Evolutionary conservation across 1,140 invertebrate genomes (phyloP).

Genomic region (Drosophila triauraria): DNA sequence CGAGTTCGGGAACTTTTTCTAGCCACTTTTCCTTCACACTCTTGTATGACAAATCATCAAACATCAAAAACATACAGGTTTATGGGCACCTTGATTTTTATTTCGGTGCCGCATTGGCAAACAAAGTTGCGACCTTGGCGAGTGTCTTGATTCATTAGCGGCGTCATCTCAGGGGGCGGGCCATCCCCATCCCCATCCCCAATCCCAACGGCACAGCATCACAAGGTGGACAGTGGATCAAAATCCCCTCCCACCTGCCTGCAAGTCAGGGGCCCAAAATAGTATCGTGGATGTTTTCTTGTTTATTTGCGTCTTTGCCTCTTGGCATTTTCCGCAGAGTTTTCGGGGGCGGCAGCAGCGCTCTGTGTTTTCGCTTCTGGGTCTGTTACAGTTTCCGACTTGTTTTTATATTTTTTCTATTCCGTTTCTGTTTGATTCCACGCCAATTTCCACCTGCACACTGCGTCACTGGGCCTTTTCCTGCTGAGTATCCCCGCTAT

Average conservation of each 20-base stretch:
- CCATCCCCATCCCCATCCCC: slow-evolving; percentile 1
- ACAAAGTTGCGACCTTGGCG: slow-evolving; percentile 63
- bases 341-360: slow-evolving; percentile 26
- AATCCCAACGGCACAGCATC: slow-evolving; percentile 52
- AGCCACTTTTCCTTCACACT: slow-evolving; percentile 8
- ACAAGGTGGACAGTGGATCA: slow-evolving; percentile 60
- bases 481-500: slow-evolving; percentile 51
- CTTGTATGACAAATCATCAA: slow-evolving; percentile 43
- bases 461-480: slow-evolving; percentile 75
- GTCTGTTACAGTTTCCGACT: slow-evolving; percentile 25
- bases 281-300: slow-evolving; percentile 47
- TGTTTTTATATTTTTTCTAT: slow-evolving; percentile 35
- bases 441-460: slow-evolving; percentile 66
- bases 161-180: slow-evolving; percentile 56
- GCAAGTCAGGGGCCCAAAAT: slow-evolving; percentile 48
- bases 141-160: slow-evolving; percentile 73
- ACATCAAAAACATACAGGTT: slow-evolving; percentile 46
- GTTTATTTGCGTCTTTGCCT: slow-evolving; percentile 63
- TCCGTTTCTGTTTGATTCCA: slow-evolving; percentile 58
- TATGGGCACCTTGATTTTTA: slow-evolving; percentile 64
- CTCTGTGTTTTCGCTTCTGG: slow-evolving; percentile 27
- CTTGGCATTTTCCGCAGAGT: slow-evolving; percentile 35
- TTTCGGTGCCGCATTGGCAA: slow-evolving; percentile 64
- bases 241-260: slow-evolving; percentile 40
- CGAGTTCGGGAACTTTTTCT: slow-evolving; percentile 16